Evolutionary conservation across 2,797 vertebrate genomes (phyloP), one percentile per base, ranked within the genome.

Genomic region (Channa striata): DNA sequence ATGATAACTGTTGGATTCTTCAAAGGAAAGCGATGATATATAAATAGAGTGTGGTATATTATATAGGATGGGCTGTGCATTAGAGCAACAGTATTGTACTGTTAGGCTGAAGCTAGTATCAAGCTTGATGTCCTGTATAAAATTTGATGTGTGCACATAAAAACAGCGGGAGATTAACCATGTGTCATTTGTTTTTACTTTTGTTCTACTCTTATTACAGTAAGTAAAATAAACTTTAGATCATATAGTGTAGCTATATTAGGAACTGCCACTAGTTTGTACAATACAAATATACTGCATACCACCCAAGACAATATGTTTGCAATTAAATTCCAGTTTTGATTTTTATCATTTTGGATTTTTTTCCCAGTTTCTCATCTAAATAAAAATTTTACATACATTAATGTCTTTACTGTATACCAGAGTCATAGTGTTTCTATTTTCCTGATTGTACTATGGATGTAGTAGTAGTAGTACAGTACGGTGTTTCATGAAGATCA

Each of bases 101-200:
- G 25, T 9, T 59, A n/a, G 2, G 13, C 2, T 4, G 14, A 44
- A 20, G 20, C 42, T 19, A 48, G 17, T 11, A 14, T 53, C 30
- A 54, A 23, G 25, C 34, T n/a, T 19, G 33, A 34, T 16, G 8
- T 21, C n/a, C 42, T 50, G 21, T 62, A 23, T 33, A n/a, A 16
- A 54, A 44, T 49, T 6, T 43, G 19, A 58, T 10, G 47, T 72
- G 53, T 40, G 21, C 21, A 47, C 2, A 40, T 56, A 21, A 23
- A 54, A 60, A 33, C 8, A 13, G 37, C 21, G 12, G 0, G 10
- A 43, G 20, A 49, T 43, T 16, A 49, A 48, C 12, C 8, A 58
- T 11, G 17, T 39, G 11, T 13, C 42, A 3, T 17, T 61, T n/a
- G 46, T 50, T 66, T 46, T 59, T 39, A 8, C 0, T 21, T 63